Conservation (phyloP, 2,113 vertebrate genomes). For the Rhodinocichla rosea region DNA sequence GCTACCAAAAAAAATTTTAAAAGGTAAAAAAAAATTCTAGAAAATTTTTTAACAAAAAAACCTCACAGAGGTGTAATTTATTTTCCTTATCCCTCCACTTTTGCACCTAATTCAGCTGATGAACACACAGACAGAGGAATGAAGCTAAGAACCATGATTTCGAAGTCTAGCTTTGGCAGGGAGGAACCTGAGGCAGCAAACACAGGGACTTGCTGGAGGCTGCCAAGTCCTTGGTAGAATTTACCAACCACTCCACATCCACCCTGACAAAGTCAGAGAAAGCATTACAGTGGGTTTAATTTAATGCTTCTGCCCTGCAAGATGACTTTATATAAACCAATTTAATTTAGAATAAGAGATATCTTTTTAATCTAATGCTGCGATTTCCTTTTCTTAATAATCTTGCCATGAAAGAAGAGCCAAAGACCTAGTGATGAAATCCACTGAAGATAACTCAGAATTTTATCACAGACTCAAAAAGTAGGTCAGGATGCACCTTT, state of each 20-base stretch:
- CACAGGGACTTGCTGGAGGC: not conserved
- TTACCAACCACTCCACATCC: not conserved
- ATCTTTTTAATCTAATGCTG: not conserved
- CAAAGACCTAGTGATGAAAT: conserved; percentile 12
- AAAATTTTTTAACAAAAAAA: not conserved
- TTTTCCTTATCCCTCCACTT: not conserved
- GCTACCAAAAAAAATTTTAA: conserved; percentile 70
- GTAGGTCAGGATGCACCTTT: conserved; percentile 8
- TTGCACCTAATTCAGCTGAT: not conserved
- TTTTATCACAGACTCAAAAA: not conserved
- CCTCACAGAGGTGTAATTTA: not conserved
- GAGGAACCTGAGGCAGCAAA: not conserved
- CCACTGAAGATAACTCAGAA: conserved; percentile 9
- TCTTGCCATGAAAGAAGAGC: not conserved
- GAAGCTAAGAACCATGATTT: not conserved
- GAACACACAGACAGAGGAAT: not conserved
- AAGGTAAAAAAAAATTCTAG: not conserved
- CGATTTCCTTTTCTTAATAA: conserved; percentile 11
- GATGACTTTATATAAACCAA: not conserved
- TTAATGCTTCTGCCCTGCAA: not conserved
- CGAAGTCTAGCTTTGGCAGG: not conserved
- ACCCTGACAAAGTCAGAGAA: not conserved
- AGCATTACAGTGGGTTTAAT: not conserved
- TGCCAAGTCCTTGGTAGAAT: not conserved
- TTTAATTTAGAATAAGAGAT: not conserved